Evolutionary conservation across 2,888 invertebrate species (phyloP).

Genomic region (Machimus rusticus): DNA sequence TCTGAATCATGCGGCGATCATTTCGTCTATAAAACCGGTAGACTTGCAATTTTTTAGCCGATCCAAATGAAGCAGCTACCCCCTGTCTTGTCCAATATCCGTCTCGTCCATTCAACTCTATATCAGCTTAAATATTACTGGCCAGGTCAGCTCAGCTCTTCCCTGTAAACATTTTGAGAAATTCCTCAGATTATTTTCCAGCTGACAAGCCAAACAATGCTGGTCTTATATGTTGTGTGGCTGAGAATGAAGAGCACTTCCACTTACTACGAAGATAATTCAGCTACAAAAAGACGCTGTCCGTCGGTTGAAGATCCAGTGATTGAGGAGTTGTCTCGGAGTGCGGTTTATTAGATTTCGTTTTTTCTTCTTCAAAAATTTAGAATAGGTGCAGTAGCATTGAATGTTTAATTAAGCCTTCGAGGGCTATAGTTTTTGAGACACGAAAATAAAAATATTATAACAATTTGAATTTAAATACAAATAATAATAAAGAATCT

Average conservation of each 20-base stretch:
- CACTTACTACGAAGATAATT: neutral
- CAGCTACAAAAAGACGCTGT: constrained; percentile 2
- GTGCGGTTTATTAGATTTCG: neutral
- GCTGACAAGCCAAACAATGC: neutral
- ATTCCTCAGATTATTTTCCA: neutral
- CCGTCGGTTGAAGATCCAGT: neutral
- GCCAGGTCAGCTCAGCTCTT: constrained; percentile 15
- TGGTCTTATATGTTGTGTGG: neutral
- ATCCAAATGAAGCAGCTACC: neutral
- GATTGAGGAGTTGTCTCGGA: neutral
- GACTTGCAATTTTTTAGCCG: neutral
- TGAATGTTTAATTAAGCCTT: neutral
- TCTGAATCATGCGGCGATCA: neutral
- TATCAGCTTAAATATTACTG: constrained; percentile 1
- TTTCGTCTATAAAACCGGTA: neutral
- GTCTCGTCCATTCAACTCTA: neutral
- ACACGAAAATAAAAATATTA: neutral
- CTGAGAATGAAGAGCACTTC: neutral
- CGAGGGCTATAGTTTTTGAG: neutral
- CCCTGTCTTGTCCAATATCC: neutral
- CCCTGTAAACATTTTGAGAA: neutral
- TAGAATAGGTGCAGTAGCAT: neutral
- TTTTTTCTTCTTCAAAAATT: neutral
- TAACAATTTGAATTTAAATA: neutral
- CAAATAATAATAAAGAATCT: neutral